Evolutionary conservation across 2,113 vertebrate genomes (phyloP).

Genomic region (Hippocampus barbouri): DNA sequence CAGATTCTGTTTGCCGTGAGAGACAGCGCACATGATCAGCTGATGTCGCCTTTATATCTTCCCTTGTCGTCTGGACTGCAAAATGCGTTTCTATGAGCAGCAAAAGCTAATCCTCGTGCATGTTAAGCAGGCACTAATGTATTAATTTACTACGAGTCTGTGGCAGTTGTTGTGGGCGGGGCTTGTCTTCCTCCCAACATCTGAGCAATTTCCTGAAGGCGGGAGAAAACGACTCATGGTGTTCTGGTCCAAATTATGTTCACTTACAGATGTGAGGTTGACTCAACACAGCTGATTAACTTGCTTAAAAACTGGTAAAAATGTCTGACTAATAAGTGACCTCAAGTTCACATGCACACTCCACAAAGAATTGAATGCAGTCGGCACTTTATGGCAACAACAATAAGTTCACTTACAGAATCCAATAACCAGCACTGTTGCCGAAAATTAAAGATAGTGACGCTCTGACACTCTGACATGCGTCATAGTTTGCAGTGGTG

Average conservation of each 20-base stretch:
- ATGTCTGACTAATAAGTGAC: constrained; percentile 58
- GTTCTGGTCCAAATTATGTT: constrained; percentile 60
- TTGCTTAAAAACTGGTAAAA: constrained; percentile 58
- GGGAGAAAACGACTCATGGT: constrained; percentile 54
- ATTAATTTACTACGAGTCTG: constrained; percentile 62
- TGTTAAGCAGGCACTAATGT: constrained; percentile 56
- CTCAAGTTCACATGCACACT: constrained; percentile 23
- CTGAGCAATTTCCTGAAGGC: constrained; percentile 66
- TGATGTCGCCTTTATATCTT: neutral
- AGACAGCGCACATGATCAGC: neutral
- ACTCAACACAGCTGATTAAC: constrained; percentile 58
- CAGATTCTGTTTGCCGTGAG: neutral
- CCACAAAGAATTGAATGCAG: constrained; percentile 8
- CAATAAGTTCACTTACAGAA: constrained; percentile 25
- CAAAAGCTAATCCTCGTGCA: constrained; percentile 43
- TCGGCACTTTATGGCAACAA: neutral
- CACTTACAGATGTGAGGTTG: constrained; percentile 31
- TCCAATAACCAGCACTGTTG: constrained; percentile 16
- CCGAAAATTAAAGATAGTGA: too few relatives aligned
- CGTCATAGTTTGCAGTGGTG: too few relatives aligned
- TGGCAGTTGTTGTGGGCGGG: constrained; percentile 35
- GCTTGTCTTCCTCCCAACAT: constrained; percentile 50
- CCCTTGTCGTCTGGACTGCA: constrained; percentile 16
- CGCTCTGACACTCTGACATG: too few relatives aligned
- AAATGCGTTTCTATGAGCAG: constrained; percentile 45